A percentile compares a stretch with the other conserved stretches of the same genome.
phyloP scores from a whole-genome alignment of 2,113 vertebrate species.

The Chiloscyllium plagiosum region DNA sequence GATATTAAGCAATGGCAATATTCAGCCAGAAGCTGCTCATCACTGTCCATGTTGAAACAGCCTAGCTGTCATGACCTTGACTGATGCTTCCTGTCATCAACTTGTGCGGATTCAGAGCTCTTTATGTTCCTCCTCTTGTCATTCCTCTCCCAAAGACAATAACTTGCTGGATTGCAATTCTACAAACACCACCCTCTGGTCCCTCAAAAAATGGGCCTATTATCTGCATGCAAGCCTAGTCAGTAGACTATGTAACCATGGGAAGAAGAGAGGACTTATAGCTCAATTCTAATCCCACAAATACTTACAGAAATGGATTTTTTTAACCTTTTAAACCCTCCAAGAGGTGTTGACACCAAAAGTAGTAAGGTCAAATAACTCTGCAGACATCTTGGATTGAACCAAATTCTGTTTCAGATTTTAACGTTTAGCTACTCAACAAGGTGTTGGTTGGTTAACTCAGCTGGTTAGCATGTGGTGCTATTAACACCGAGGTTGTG shows the following conservation, averaged over 20 bases:
- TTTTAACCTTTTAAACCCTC: neutral
- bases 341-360: neutral
- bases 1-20: neutral
- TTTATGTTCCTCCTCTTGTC: neutral
- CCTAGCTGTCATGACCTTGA: neutral
- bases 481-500: no score
- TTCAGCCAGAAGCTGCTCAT: neutral
- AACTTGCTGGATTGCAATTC: neutral
- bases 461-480: no score
- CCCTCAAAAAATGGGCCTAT: neutral
- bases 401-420: neutral
- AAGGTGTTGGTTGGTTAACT: no score
- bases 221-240: neutral
- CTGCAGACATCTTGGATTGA: neutral
- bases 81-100: neutral
- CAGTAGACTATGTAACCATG: neutral
- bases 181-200: neutral
- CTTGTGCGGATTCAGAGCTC: neutral
- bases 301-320: neutral
- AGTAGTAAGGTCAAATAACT: neutral
- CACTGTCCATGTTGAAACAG: neutral
- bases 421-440: neutral
- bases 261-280: neutral
- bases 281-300: neutral
- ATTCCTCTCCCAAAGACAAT: neutral